phyloP scores from a whole-genome alignment of 1,140 invertebrate species.

The Zaprionus taronus region DNA sequence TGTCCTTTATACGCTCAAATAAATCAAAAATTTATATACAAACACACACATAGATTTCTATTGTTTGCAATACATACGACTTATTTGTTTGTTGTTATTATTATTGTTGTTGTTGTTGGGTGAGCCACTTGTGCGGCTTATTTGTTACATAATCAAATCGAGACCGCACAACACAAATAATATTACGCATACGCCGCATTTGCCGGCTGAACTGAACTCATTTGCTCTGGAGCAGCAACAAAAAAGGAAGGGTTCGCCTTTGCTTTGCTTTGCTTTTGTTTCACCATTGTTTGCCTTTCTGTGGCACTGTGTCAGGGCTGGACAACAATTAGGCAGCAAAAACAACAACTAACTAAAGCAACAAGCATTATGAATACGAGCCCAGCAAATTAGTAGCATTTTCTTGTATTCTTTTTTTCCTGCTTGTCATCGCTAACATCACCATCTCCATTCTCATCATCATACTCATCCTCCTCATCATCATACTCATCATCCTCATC shows the following conservation, averaged over 20 bases:
- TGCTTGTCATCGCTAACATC: slow-evolving; percentile 38
- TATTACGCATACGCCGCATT: slow-evolving; percentile 77
- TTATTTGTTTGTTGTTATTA: slow-evolving; percentile 37
- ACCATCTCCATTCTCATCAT: slow-evolving; percentile 49
- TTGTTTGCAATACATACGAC: slow-evolving; percentile 44
- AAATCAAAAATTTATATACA: slow-evolving; percentile 75
- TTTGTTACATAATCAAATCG: slow-evolving; percentile 81
- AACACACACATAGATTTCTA: slow-evolving; percentile 44
- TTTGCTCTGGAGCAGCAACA: slow-evolving; percentile 46
- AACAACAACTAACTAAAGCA: slow-evolving; percentile 15
- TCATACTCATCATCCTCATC: slow-evolving; percentile 49
- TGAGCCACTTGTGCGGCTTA: slow-evolving; percentile 74
- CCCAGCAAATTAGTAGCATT: slow-evolving; percentile 73
- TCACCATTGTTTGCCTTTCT: slow-evolving; percentile 52
- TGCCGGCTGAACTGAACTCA: slow-evolving; percentile 55
- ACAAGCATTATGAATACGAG: slow-evolving; percentile 58
- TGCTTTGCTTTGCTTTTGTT: slow-evolving; percentile 49
- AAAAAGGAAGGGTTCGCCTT: slow-evolving; percentile 43
- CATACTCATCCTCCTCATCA: slow-evolving; percentile 50
- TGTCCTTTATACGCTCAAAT: slow-evolving; percentile 75
- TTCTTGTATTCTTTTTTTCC: slow-evolving; percentile 52
- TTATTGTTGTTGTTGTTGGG: slow-evolving; percentile 35
- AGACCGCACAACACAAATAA: slow-evolving; percentile 68
- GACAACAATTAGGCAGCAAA: slow-evolving; percentile 67
- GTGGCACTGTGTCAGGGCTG: slow-evolving; percentile 78